Conservation (phyloP, 2,113 vertebrate genomes). For the Peromyscus leucopus region DNA sequence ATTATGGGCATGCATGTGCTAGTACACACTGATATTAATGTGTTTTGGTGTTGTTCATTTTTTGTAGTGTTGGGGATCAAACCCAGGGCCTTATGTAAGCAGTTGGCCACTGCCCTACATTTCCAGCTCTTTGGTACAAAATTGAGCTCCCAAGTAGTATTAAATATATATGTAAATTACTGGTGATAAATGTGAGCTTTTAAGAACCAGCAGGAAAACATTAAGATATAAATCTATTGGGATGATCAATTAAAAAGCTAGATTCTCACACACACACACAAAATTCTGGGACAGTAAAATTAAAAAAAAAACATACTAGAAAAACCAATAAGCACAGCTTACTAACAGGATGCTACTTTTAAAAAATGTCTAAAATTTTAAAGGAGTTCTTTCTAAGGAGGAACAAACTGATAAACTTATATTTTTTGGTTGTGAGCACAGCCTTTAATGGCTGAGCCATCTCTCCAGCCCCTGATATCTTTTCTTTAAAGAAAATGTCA, state of each 20-base stretch:
- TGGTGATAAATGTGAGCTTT: background rate
- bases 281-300: background rate
- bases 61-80: background rate
- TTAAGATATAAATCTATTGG: conserved; percentile 40
- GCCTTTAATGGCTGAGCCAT: background rate
- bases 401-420: background rate
- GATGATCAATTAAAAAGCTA: background rate
- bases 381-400: conserved; percentile 37
- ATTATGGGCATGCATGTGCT: background rate
- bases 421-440: background rate
- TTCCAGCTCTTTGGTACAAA: background rate
- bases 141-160: background rate
- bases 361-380: conserved; percentile 5
- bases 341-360: background rate
- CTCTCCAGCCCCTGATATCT: background rate
- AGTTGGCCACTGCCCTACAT: background rate
- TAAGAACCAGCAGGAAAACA: conserved; percentile 9
- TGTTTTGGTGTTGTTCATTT: background rate
- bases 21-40: background rate
- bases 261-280: background rate
- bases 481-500: conserved; percentile 20
- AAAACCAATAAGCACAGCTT: conserved; percentile 14
- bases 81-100: background rate
- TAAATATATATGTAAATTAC: background rate
- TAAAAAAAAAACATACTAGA: conserved; percentile 34